Percentiles rank a stretch among this genome's conserved stretches.
These are phyloP conservation scores for Microchirus variegatus DNA, from an alignment of 2,797 vertebrate species.

Conservation along the genomic window DNA sequence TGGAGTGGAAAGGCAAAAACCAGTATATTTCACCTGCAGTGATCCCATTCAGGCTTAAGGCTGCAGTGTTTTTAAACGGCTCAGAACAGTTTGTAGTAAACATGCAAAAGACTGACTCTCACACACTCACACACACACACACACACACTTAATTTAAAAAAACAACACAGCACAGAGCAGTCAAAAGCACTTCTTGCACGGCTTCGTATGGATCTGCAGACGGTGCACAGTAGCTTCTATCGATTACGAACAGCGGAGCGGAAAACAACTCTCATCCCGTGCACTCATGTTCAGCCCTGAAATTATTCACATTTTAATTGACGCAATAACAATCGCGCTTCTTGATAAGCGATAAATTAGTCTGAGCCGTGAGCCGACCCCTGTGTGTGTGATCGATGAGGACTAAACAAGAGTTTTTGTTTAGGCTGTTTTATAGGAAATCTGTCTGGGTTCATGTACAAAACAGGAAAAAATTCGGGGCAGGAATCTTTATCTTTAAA, in stretches of 20 bases:
- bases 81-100: slow-evolving; percentile 1
- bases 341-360: not conserved
- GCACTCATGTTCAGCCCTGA: slow-evolving; percentile 5
- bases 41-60: slow-evolving; percentile 20
- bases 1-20: slow-evolving; percentile 22
- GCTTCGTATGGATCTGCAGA: not conserved
- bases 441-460: too few relatives aligned
- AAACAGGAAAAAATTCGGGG: too few relatives aligned
- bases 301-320: slow-evolving; percentile 39
- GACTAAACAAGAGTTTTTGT: too few relatives aligned
- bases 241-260: slow-evolving; percentile 3
- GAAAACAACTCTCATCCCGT: too few relatives aligned
- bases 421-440: too few relatives aligned
- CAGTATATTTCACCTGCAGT: not conserved
- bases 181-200: too few relatives aligned
- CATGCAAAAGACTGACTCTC: not conserved
- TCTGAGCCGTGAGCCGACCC: too few relatives aligned
- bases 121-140: not conserved
- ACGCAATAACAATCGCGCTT: not conserved
- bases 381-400: too few relatives aligned
- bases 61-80: slow-evolving; percentile 21
- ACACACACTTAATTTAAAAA: not conserved
- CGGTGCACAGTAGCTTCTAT: not conserved
- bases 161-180: slow-evolving; percentile 18
- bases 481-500: too few relatives aligned